Evolutionary conservation across 2,113 vertebrate species (phyloP).

Genomic region (Cebidichthys violaceus): DNA sequence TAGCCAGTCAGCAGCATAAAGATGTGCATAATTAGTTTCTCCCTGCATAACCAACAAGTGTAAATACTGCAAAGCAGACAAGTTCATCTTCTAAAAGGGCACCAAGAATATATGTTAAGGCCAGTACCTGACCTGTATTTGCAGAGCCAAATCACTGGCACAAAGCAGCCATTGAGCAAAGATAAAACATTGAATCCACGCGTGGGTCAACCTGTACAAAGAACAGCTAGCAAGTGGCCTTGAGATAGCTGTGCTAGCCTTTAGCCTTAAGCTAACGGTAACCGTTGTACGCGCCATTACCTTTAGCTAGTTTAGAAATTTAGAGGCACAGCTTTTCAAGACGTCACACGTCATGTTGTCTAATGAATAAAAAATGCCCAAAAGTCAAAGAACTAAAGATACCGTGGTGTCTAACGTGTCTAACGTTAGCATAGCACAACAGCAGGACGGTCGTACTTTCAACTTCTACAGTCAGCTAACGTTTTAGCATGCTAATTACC

Average conservation of each 20-base stretch:
- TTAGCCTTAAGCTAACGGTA: not conserved
- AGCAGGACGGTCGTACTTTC: not conserved
- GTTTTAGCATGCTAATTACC: not conserved
- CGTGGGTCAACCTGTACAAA: not conserved
- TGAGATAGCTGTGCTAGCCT: not conserved
- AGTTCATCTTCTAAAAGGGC: not conserved
- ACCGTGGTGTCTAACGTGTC: not conserved
- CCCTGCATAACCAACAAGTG: conserved; percentile 1
- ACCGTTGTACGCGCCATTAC: no score
- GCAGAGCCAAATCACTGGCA: not conserved
- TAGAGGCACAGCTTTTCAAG: not conserved
- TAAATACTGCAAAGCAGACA: conserved; percentile 6
- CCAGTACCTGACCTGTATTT: not conserved
- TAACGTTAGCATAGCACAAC: not conserved
- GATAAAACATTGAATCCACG: not conserved
- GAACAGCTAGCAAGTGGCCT: not conserved
- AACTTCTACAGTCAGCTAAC: not conserved
- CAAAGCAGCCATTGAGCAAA: not conserved
- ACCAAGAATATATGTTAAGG: not conserved
- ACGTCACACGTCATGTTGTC: no score
- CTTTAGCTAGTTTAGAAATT: not conserved
- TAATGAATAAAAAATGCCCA: not conserved
- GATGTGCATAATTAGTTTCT: not conserved
- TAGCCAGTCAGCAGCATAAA: conserved; percentile 5
- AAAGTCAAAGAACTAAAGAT: not conserved